Base-by-base conservation (phyloP, 2,888 invertebrate genomes). In the Chouioia cunea region DNA sequence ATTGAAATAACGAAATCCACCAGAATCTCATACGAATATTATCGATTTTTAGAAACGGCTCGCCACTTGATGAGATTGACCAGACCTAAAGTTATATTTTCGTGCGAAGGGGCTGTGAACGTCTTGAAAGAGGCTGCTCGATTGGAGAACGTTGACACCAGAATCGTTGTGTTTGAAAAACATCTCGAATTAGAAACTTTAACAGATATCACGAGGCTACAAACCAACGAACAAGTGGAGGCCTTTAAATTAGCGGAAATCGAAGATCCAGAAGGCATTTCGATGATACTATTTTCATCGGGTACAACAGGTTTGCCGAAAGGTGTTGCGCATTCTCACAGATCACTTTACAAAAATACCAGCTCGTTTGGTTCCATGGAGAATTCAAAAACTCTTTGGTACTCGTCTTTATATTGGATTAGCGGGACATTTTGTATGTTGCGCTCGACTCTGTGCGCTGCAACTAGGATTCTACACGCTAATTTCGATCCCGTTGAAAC, bases 251-350 rank as follows among this genome's bases (percentile, higher is more conserved):
- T 77, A 53, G 44, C 44, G 2, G 47, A 75, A 50, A 64, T 77
- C 4, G n/a, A 72, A 0, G 59, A 75, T 43, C 23, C 67, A 0
- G 64, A 71, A 0, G 60, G 77, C n/a, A 77, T 80, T 0, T 77
- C 77, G 0, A 16, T 77, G 8, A 77, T 84, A 2, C 23, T 84
- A 1, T 83, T 79, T 50, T 82, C 84, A 0, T 84, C 84, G 0
- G 85, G 84, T 1, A 82, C 81, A 0, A 83, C 83, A 0, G 84
- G 82, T 0, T 27, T 78, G 4, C 81, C 84, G 0, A 85, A 84
- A 36, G 82, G 79, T 1, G 79, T 80, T 0, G 75, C 79, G 2
- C 57, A 82, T 0, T 76, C 82, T 2, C 79, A 83, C 53, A 58
- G 70, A 14, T 52, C 75, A 4, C 15, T 82, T 2, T 47, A 78